A percentile compares a stretch with the other conserved stretches of the same genome.
Conservation (phyloP, 2,888 invertebrate genomes). For the Trachelus troglodyta region DNA sequence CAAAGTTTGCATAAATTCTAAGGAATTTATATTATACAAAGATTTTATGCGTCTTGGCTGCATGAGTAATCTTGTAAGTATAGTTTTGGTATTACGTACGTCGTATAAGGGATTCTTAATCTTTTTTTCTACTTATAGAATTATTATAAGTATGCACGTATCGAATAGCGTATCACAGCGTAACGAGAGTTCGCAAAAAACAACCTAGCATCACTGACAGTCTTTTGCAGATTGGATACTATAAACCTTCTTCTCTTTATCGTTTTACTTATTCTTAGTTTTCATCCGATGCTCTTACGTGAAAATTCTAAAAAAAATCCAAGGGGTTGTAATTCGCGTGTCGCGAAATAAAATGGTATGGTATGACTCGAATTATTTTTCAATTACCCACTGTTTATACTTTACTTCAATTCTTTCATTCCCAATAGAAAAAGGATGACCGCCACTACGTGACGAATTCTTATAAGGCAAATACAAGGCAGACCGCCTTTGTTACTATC, state of each 20-base stretch:
- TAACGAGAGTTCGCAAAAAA: background rate
- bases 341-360: background rate
- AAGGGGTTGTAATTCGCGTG: background rate
- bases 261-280: background rate
- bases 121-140: background rate
- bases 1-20: background rate
- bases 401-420: background rate
- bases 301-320: background rate
- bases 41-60: background rate
- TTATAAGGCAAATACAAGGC: slow-evolving; percentile 4
- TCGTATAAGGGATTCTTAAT: background rate
- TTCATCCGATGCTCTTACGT: background rate
- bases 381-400: background rate
- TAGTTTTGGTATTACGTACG: background rate
- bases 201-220: background rate
- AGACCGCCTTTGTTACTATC: background rate
- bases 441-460: background rate
- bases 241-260: background rate
- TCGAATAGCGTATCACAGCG: background rate
- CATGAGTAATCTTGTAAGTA: background rate
- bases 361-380: background rate
- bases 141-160: background rate
- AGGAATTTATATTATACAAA: background rate
- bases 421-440: background rate
- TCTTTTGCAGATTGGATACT: background rate